These are phyloP conservation scores for Aleiodes testaceus DNA, from an alignment of 2,888 invertebrate genomes.

Conservation along the genomic window DNA sequence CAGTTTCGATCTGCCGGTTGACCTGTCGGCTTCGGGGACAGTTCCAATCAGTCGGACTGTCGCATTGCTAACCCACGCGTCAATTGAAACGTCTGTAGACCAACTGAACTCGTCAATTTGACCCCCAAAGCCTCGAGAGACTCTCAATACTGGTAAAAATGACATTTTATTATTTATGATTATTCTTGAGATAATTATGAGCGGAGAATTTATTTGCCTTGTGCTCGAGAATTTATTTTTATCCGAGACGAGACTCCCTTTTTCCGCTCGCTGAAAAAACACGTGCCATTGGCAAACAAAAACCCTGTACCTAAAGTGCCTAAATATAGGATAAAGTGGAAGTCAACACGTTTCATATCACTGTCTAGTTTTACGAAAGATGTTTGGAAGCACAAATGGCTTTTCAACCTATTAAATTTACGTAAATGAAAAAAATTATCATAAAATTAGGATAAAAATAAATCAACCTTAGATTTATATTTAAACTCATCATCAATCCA, in stretches of 20 bases:
- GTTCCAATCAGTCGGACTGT: conserved; percentile 47
- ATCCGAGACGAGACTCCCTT: conserved; percentile 14
- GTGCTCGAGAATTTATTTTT: conserved; percentile 39
- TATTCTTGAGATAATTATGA: conserved; percentile 25
- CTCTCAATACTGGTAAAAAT: conserved; percentile 18
- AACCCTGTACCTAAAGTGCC: conserved; percentile 2
- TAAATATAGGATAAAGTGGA: conserved; percentile 12
- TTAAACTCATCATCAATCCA: too few species aligned
- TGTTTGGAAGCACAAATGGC: conserved; percentile 7
- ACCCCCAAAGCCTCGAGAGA: conserved; percentile 12
- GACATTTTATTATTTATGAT: conserved; percentile 28
- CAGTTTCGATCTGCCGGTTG: conserved; percentile 39
- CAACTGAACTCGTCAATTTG: conserved; percentile 27
- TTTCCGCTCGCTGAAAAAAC: conserved; percentile 18
- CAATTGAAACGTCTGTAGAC: conserved; percentile 34
- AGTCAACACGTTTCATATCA: neutral
- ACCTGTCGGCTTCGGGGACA: conserved; percentile 43
- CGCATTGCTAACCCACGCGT: conserved; percentile 47
- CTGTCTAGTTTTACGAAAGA: neutral
- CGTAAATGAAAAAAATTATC: too few species aligned
- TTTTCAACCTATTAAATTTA: neutral
- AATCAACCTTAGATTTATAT: too few species aligned
- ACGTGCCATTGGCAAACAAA: conserved; percentile 24
- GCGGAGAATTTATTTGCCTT: conserved; percentile 8
- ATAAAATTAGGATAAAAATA: too few species aligned